Evolutionary conservation across 2,113 vertebrate species (phyloP).

Genomic region (Henicopernis longicauda): DNA sequence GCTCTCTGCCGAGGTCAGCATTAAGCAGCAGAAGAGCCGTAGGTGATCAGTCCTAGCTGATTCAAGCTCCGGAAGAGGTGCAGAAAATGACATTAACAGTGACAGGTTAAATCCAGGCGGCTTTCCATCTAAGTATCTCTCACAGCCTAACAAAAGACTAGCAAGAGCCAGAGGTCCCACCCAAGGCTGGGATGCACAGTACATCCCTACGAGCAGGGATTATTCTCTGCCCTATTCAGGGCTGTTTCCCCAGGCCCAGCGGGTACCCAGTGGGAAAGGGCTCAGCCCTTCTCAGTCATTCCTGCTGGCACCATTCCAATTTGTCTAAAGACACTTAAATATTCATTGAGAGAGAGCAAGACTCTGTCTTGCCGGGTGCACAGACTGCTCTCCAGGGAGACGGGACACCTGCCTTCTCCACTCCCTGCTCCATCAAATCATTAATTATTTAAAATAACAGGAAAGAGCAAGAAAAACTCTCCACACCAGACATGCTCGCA

Average conservation of each 20-base stretch:
- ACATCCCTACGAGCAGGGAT: not conserved
- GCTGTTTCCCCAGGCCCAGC: not conserved
- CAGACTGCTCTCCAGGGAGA: conserved; percentile 38
- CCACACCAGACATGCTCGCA: not conserved
- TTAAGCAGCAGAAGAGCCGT: not conserved
- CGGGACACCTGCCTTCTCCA: conserved; percentile 41
- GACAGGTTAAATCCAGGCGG: not conserved
- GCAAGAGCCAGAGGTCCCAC: not conserved
- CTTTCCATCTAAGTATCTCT: not conserved
- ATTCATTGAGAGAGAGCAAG: conserved; percentile 44
- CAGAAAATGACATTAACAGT: not conserved
- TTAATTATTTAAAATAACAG: conserved; percentile 65
- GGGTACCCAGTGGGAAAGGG: conserved; percentile 5
- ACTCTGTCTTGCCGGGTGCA: not conserved
- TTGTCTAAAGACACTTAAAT: conserved; percentile 54
- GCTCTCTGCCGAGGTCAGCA: not conserved
- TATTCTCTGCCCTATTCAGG: not conserved
- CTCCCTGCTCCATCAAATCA: conserved; percentile 35
- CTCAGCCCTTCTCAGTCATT: conserved; percentile 30
- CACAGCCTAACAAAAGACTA: not conserved
- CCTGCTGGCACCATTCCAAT: not conserved
- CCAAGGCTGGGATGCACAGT: not conserved
- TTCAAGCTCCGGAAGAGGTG: not conserved
- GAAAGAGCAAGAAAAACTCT: conserved; percentile 25
- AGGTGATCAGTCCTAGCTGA: not conserved